phyloP scores from a whole-genome alignment of 1,140 invertebrate genomes.

The Stegodyphus dumicola region DNA sequence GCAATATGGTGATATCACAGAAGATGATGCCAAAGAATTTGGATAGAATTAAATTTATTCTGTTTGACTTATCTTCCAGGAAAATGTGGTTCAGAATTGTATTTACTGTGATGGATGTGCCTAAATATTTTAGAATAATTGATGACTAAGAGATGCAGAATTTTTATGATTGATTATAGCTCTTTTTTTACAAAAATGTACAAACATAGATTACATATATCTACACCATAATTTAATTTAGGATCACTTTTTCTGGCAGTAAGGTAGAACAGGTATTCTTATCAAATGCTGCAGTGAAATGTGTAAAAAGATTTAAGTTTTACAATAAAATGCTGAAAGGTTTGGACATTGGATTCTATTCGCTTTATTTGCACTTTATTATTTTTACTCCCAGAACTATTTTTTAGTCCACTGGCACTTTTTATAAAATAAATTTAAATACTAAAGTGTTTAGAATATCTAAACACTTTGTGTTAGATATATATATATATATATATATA shows the following conservation, averaged over 20 bases:
- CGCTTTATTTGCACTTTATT: background rate
- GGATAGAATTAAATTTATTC: constrained; percentile 68
- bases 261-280: background rate
- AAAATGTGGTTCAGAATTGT: constrained; percentile 28
- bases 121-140: constrained; percentile 29
- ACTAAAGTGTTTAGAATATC: no score
- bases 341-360: background rate
- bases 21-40: constrained; percentile 94
- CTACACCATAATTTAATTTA: background rate
- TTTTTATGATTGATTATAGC: background rate
- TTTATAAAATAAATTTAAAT: no score
- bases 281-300: background rate
- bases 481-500: no score
- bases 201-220: background rate
- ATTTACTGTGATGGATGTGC: constrained; percentile 39
- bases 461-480: no score
- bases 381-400: background rate
- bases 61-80: constrained; percentile 5
- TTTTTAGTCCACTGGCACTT: background rate
- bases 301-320: constrained; percentile 29
- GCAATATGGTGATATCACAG: constrained; percentile 95
- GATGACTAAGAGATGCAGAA: background rate
- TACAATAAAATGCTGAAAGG: constrained; percentile 23
- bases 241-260: constrained; percentile 4
- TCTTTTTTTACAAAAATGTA: constrained; percentile 3